Evolutionary conservation across 2,888 invertebrate species (phyloP).

Genomic region (Caenorhabditis sulstoni): DNA sequence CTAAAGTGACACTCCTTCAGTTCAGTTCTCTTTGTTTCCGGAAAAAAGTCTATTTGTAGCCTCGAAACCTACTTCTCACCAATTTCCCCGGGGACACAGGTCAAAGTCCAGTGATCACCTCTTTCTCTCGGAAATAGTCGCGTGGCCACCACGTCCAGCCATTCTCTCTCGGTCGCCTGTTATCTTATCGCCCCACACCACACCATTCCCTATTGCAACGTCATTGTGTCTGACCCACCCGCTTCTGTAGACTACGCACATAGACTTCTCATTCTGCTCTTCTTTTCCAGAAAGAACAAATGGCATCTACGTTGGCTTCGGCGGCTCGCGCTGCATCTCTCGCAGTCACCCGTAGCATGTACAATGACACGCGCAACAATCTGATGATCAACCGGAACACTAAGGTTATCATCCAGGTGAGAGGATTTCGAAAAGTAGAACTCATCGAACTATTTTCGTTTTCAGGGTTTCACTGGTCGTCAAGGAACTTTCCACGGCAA

Average conservation of each 20-base stretch:
- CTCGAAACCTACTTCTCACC: background rate
- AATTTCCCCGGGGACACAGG: slow-evolving; percentile 14
- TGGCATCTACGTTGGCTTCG: slow-evolving; percentile 45
- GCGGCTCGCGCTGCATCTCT: slow-evolving; percentile 43
- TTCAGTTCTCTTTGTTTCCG: background rate
- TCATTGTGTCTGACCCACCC: background rate
- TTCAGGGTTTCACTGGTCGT: slow-evolving; percentile 73
- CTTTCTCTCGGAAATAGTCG: slow-evolving; percentile 1
- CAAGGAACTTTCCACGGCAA: slow-evolving; percentile 86
- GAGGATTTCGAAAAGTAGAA: background rate
- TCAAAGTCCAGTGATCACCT: slow-evolving; percentile 25
- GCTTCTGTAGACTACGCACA: background rate
- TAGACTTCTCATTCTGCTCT: background rate
- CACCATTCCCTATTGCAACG: slow-evolving; percentile 10
- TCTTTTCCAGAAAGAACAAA: no score
- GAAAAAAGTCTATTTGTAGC: background rate
- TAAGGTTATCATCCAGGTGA: slow-evolving; percentile 72
- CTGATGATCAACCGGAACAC: slow-evolving; percentile 67
- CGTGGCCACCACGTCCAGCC: slow-evolving; percentile 17
- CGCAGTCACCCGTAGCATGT: slow-evolving; percentile 58
- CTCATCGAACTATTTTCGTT: no score
- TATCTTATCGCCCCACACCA: slow-evolving; percentile 12
- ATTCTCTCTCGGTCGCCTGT: background rate
- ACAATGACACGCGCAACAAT: slow-evolving; percentile 68
- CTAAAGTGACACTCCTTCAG: no score